Conservation (phyloP, 2,113 vertebrate genomes). For the Polyodon spathula region DNA sequence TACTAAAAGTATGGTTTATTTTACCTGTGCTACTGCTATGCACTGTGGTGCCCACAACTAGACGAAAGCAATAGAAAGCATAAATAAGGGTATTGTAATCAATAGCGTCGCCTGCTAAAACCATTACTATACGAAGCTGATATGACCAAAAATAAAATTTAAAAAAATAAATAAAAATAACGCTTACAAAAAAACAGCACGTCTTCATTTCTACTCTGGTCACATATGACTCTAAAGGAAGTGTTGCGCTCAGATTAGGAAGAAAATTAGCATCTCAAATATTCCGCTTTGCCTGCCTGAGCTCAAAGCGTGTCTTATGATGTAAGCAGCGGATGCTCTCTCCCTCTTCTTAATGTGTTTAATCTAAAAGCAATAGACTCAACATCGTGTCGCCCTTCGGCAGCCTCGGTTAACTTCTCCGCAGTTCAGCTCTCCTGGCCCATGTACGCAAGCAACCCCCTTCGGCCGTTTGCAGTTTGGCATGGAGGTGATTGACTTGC, state of each 20-base stretch:
- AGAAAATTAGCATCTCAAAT: constrained; percentile 53
- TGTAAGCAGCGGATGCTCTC: constrained; percentile 55
- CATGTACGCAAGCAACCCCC: constrained; percentile 52
- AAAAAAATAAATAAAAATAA: too few species aligned
- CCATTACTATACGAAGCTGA: too few species aligned
- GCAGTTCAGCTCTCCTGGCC: constrained; percentile 60
- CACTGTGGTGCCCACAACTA: too few species aligned
- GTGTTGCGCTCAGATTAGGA: constrained; percentile 38
- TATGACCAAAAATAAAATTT: too few species aligned
- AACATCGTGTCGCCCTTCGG: constrained; percentile 60
- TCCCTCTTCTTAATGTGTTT: constrained; percentile 57
- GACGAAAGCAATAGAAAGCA: too few species aligned
- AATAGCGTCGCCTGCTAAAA: too few species aligned
- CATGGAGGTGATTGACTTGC: background rate
- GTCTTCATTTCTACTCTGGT: constrained; percentile 29
- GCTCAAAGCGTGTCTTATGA: constrained; percentile 59
- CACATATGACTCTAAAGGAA: constrained; percentile 46
- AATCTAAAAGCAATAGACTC: constrained; percentile 65
- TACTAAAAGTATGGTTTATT: too few species aligned
- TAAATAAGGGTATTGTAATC: too few species aligned
- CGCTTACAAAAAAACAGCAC: background rate
- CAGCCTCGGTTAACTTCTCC: constrained; percentile 54
- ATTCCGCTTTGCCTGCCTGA: constrained; percentile 37
- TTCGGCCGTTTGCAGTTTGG: constrained; percentile 34
- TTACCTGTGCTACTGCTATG: too few species aligned